Evolutionary conservation across 2,113 vertebrate species (phyloP).

Genomic region (Vireo altiloquus): DNA sequence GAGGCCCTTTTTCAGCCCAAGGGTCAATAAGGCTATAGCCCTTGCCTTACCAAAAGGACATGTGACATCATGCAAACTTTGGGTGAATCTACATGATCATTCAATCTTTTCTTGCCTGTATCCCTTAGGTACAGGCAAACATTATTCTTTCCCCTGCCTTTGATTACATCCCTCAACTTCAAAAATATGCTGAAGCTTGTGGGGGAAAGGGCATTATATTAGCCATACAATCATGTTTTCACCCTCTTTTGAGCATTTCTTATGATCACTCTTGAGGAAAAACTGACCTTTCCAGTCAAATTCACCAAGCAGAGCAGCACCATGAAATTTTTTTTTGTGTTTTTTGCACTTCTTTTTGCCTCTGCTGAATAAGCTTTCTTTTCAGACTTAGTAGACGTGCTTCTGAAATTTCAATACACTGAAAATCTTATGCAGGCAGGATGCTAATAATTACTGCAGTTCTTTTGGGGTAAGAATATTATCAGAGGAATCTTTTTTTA

Average conservation of each 20-base stretch:
- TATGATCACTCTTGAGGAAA: not conserved
- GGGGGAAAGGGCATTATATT: not conserved
- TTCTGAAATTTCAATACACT: not conserved
- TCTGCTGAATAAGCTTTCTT: not conserved
- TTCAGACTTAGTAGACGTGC: not conserved
- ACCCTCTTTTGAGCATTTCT: conserved; percentile 8
- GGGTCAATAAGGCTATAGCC: not conserved
- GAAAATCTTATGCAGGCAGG: not conserved
- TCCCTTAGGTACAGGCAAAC: not conserved
- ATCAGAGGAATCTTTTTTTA: not conserved
- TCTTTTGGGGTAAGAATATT: not conserved
- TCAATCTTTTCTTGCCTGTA: not conserved
- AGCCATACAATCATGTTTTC: not conserved
- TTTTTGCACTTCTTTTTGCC: not conserved
- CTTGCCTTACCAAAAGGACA: not conserved
- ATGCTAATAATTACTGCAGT: not conserved
- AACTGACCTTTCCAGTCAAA: conserved; percentile 13
- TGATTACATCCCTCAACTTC: not conserved
- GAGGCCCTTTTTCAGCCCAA: not conserved
- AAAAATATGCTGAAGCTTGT: not conserved
- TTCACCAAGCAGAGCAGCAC: not conserved
- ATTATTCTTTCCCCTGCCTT: not conserved
- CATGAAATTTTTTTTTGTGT: not conserved
- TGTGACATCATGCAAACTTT: not conserved
- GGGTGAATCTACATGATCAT: not conserved